phyloP scores from a whole-genome alignment of 2,797 vertebrate species.

The Acanthurus tractus region DNA sequence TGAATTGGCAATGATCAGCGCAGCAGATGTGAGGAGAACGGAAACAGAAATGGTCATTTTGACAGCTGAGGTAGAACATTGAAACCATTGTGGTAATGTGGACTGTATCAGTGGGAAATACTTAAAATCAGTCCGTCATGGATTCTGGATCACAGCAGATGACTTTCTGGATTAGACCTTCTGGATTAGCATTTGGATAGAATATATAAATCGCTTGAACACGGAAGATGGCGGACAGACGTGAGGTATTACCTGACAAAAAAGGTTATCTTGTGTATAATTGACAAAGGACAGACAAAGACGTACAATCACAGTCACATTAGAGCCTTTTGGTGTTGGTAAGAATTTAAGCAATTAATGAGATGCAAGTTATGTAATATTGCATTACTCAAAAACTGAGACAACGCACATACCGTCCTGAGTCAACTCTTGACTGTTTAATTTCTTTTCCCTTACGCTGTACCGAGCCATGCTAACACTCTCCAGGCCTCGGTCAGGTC shows the following conservation, averaged over 20 bases:
- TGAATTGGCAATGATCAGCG: slow-evolving; percentile 20
- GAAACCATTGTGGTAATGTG: slow-evolving; percentile 5
- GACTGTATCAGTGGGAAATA: slow-evolving; percentile 22
- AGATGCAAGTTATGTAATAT: neutral
- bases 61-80: slow-evolving; percentile 37
- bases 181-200: neutral
- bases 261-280: neutral
- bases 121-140: neutral
- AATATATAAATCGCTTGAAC: neutral
- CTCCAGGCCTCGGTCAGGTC: slow-evolving; percentile 53
- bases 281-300: neutral
- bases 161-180: no score
- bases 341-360: neutral
- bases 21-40: slow-evolving; percentile 50
- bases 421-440: slow-evolving; percentile 32
- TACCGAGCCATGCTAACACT: slow-evolving; percentile 32
- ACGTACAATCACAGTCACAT: neutral
- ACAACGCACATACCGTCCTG: no score
- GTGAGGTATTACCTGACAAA: neutral
- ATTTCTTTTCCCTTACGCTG: slow-evolving; percentile 51
- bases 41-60: slow-evolving; percentile 32
- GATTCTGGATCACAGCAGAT: neutral
- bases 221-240: neutral
- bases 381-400: no score
- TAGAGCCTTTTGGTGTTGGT: neutral